Evolutionary conservation across 1,140 invertebrate genomes (phyloP).

Genomic region (Magallana angulata): DNA sequence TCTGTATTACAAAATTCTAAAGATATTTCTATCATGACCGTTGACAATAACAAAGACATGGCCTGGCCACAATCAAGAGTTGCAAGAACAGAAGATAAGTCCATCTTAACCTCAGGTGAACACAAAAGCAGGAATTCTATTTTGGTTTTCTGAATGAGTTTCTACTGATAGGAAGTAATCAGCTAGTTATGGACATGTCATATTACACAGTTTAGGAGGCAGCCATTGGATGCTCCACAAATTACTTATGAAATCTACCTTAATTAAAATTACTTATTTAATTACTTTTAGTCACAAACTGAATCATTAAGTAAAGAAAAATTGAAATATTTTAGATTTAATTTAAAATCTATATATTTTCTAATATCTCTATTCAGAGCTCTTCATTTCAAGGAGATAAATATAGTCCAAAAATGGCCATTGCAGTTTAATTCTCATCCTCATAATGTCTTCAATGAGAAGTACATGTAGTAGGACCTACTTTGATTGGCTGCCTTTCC

Average conservation of each 20-base stretch:
- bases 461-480: slow-evolving; percentile 21
- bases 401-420: too few relatives aligned
- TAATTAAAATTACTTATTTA: too few relatives aligned
- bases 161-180: not conserved
- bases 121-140: not conserved
- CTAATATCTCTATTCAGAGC: too few relatives aligned
- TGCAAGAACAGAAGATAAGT: not conserved
- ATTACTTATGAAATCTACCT: too few relatives aligned
- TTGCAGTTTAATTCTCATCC: too few relatives aligned
- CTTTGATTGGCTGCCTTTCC: slow-evolving; percentile 40
- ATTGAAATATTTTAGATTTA: too few relatives aligned
- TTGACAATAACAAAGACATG: slow-evolving; percentile 15
- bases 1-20: not conserved
- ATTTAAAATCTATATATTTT: too few relatives aligned
- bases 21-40: slow-evolving; percentile 14
- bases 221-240: too few relatives aligned
- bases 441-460: too few relatives aligned
- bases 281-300: too few relatives aligned
- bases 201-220: not conserved
- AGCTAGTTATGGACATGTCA: not conserved
- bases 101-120: not conserved
- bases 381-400: too few relatives aligned
- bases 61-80: not conserved
- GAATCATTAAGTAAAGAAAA: too few relatives aligned
- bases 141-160: not conserved